phyloP scores from a whole-genome alignment of 1,140 invertebrate species.

The Semibalanus balanoides region DNA sequence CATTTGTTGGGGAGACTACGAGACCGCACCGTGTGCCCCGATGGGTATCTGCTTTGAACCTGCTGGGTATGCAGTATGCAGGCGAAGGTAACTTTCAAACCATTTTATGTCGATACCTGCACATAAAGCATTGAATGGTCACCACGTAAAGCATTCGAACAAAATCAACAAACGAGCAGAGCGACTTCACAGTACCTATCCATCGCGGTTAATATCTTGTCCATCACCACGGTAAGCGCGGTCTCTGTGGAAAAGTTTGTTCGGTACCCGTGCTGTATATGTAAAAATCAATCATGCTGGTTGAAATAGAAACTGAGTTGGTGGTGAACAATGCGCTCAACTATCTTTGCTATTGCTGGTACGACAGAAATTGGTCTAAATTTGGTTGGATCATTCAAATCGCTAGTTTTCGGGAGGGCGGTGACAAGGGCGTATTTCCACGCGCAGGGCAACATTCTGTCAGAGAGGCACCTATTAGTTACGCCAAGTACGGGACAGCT shows the following conservation, averaged over 20 bases:
- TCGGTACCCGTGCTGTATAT: slow-evolving; percentile 10
- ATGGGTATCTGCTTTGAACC: not conserved
- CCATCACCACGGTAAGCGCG: slow-evolving; percentile 7
- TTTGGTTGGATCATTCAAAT: too few species aligned
- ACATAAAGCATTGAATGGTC: not conserved
- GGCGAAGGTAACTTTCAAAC: slow-evolving; percentile 6
- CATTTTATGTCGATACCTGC: not conserved
- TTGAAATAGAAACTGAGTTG: slow-evolving; percentile 8
- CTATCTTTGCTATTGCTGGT: slow-evolving; percentile 4
- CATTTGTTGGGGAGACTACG: slow-evolving; percentile 3
- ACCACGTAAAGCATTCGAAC: slow-evolving; percentile 10
- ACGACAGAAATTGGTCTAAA: too few species aligned
- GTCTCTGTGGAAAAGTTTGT: slow-evolving; percentile 9
- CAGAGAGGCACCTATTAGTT: too few species aligned
- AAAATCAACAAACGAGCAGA: not conserved
- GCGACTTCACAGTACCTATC: not conserved
- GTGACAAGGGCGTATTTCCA: too few species aligned
- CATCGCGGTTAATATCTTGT: slow-evolving; percentile 6
- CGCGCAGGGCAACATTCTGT: too few species aligned
- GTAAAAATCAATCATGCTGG: slow-evolving; percentile 1
- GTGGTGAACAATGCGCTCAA: slow-evolving; percentile 7
- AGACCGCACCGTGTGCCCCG: not conserved
- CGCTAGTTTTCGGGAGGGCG: too few species aligned
- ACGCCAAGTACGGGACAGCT: too few species aligned
- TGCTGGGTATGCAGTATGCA: slow-evolving; percentile 3